Evolutionary conservation across 2,888 invertebrate genomes (phyloP).

Genomic region (Rhaphigaster nebulosa): DNA sequence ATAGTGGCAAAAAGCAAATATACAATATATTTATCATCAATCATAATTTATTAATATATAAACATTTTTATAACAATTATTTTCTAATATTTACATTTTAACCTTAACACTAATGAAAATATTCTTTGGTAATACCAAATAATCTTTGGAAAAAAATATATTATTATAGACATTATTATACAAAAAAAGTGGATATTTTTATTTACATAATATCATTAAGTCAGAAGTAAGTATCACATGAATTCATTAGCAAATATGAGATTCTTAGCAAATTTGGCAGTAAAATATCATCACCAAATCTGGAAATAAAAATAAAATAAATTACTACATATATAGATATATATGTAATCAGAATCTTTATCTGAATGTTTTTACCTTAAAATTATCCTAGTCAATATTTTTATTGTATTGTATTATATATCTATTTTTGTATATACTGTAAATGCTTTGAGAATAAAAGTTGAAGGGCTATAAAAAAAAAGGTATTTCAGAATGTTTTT

Average conservation of each 20-base stretch:
- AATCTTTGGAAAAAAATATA: slow-evolving; percentile 58
- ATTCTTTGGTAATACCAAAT: slow-evolving; percentile 55
- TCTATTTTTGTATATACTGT: no score
- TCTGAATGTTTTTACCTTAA: neutral
- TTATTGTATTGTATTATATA: no score
- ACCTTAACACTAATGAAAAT: slow-evolving; percentile 53
- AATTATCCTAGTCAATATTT: no score
- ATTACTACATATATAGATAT: neutral
- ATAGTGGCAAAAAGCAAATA: neutral
- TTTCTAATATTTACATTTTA: slow-evolving; percentile 42
- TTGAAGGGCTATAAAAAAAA: no score
- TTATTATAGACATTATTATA: slow-evolving; percentile 53
- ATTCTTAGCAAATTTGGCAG: slow-evolving; percentile 27
- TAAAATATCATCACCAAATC: slow-evolving; percentile 19
- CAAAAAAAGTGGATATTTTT: slow-evolving; percentile 28
- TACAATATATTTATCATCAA: neutral
- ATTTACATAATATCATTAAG: slow-evolving; percentile 54
- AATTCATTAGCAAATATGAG: slow-evolving; percentile 31
- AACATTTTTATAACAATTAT: slow-evolving; percentile 15
- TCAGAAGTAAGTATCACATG: slow-evolving; percentile 55
- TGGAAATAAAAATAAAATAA: slow-evolving; percentile 34
- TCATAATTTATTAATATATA: slow-evolving; percentile 48
- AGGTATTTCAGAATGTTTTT: no score
- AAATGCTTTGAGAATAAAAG: no score
- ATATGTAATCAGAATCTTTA: neutral